Conservation (phyloP, 1,140 invertebrate species). For the Hestina assimilis region DNA sequence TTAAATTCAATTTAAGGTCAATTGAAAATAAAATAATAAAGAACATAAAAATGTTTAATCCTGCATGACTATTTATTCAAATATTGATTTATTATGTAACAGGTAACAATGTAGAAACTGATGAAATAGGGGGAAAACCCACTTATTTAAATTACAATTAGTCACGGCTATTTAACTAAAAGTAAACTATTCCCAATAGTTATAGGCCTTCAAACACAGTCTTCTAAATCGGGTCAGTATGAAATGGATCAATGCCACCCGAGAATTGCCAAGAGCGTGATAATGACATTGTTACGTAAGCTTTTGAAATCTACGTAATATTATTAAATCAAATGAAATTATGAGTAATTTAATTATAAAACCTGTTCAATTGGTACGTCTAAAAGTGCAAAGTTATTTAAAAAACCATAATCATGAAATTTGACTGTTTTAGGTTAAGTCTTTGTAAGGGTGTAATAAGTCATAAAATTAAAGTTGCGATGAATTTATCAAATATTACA, state of each 20-base stretch:
- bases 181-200: not conserved
- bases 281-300: conserved; percentile 71
- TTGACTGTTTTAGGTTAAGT: conserved; percentile 3
- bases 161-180: not conserved
- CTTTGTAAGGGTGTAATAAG: not conserved
- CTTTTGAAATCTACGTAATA: conserved; percentile 25
- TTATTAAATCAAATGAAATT: not conserved
- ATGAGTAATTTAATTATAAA: no score
- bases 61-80: not conserved
- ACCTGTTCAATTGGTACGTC: no score
- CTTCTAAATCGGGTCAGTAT: conserved; percentile 43
- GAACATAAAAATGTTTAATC: not conserved
- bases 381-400: not conserved
- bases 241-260: conserved; percentile 67
- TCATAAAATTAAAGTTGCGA: not conserved
- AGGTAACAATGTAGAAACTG: not conserved
- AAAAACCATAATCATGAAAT: not conserved
- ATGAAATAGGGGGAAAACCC: conserved; percentile 12
- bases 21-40: not conserved
- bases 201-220: conserved; percentile 19
- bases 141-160: not conserved
- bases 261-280: conserved; percentile 55
- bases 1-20: no score
- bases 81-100: not conserved
- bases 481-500: not conserved